Conservation (phyloP, 2,113 vertebrate species). For the Beaufortia kweichowensis region DNA sequence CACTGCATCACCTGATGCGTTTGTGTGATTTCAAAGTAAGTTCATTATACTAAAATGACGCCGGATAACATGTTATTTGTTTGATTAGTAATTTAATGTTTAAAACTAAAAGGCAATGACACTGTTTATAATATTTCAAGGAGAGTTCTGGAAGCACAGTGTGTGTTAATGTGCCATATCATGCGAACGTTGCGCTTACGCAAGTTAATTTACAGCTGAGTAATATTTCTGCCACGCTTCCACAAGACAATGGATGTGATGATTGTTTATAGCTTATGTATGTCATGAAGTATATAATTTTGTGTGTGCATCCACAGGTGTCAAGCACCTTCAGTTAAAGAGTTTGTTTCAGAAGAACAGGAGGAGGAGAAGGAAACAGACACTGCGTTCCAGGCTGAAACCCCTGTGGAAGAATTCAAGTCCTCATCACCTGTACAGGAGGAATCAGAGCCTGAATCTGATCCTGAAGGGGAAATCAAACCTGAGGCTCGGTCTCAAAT, state of each 20-base stretch:
- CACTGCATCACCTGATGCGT: not conserved
- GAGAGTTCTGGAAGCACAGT: not conserved
- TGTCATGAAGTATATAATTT: not conserved
- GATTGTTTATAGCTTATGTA: not conserved
- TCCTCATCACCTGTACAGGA: constrained; percentile 11
- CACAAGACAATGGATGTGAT: not conserved
- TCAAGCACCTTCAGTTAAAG: constrained; percentile 42
- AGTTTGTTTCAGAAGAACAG: constrained; percentile 39
- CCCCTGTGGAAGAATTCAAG: constrained; percentile 38
- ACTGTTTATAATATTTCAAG: not conserved
- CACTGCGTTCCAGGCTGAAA: constrained; percentile 32
- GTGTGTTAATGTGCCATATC: not conserved
- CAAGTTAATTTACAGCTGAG: not conserved
- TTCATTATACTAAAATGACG: constrained; percentile 5
- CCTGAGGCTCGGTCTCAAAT: not conserved
- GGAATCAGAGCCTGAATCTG: constrained; percentile 51
- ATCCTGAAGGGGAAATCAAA: not conserved
- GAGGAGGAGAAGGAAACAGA: constrained; percentile 2
- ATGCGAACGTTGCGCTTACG: not conserved
- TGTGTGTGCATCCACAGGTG: constrained; percentile 53
- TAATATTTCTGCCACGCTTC: not conserved
- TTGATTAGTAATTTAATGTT: not conserved
- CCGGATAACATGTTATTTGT: not conserved
- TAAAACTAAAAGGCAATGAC: not conserved
- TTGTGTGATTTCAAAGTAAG: constrained; percentile 28